Base-by-base conservation (phyloP, 2,888 invertebrate genomes). In the Chironomus tentans region DNA sequence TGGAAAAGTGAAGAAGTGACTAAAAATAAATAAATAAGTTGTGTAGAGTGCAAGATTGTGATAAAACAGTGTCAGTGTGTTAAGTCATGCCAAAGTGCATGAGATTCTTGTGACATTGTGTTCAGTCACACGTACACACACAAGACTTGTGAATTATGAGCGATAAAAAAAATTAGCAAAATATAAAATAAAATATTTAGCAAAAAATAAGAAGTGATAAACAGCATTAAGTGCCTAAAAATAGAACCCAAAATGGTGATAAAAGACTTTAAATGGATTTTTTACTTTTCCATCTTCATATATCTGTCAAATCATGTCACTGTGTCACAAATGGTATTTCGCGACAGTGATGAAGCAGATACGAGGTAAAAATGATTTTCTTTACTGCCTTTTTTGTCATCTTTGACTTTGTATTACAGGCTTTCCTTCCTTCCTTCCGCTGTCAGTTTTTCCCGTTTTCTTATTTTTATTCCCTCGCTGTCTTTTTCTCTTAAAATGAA, bases 191-290 rank as follows among this genome's bases (percentile, higher is more conserved):
- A 38, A 38, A 28, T 4, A 28, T 28, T 28, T 5, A 28, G 1
- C 1, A 28, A 28, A 5, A 28, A 28, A 28, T 38, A 10, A 38
- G 10, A 38, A 38, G 38, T 38, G 38, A 38, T 38, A 38, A 38
- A 38, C 7, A 38, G 10, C 38, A 38, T 10, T 4, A 38, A 38
- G 38, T 38, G 38, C 38, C 38, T 38, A 38, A 38, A 38, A 38
- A 38, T 38, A 38, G 38, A 38, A 38, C 7, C 56, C 18, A 15
- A 7, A 18, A 18, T 56, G 56, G 18, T 5, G 18, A 56, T 73
- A 65, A 28, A 7, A 68, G 47, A n/a, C 6, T 56, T 74, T 18
- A 68, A 74, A 24, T 68, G 22, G 65, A 74, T 74, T 48, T 68
- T 13, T 47, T 47, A 5, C 47, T 21, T 47, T 18, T 10, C 15